phyloP scores from a whole-genome alignment of 2,797 vertebrate species.

The Gallinago solitaria region DNA sequence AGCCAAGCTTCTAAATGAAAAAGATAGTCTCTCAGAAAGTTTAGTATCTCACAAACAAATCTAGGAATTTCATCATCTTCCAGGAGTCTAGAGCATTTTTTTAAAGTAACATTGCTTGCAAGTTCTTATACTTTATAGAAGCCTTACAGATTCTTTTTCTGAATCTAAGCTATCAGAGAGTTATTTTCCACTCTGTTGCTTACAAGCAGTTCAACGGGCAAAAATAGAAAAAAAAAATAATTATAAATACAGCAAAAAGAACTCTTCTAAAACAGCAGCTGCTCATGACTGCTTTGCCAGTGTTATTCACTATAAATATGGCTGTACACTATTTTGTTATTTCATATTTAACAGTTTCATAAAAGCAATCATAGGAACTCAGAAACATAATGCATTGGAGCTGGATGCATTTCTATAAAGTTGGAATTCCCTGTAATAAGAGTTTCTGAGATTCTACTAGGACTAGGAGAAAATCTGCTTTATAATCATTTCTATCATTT shows the following conservation, averaged over 20 bases:
- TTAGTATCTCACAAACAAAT: not conserved
- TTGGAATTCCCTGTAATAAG: not conserved
- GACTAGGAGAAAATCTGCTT: not conserved
- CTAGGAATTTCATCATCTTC: not conserved
- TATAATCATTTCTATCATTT: slow-evolving; percentile 13
- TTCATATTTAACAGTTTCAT: slow-evolving; percentile 63
- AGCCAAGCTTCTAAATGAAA: not conserved
- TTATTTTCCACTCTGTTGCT: slow-evolving; percentile 73
- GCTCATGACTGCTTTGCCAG: slow-evolving; percentile 46
- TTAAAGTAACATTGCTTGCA: not conserved
- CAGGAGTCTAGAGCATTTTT: slow-evolving; percentile 15
- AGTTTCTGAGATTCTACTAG: not conserved
- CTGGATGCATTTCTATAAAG: not conserved
- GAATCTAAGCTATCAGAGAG: slow-evolving; percentile 61
- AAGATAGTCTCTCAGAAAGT: not conserved
- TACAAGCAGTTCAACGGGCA: slow-evolving; percentile 55
- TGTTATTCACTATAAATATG: slow-evolving; percentile 47
- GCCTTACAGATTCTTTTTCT: slow-evolving; percentile 25
- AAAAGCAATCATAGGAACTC: slow-evolving; percentile 31
- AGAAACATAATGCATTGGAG: slow-evolving; percentile 32
- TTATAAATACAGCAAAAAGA: not conserved
- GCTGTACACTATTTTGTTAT: not conserved
- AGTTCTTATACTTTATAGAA: slow-evolving; percentile 4
- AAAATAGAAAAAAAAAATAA: slow-evolving; percentile 36
- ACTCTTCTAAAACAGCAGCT: slow-evolving; percentile 39